Percentiles rank a stretch among this genome's conserved stretches.
Conservation (phyloP, 2,113 vertebrate species). For the Rousettus leschenaultii region DNA sequence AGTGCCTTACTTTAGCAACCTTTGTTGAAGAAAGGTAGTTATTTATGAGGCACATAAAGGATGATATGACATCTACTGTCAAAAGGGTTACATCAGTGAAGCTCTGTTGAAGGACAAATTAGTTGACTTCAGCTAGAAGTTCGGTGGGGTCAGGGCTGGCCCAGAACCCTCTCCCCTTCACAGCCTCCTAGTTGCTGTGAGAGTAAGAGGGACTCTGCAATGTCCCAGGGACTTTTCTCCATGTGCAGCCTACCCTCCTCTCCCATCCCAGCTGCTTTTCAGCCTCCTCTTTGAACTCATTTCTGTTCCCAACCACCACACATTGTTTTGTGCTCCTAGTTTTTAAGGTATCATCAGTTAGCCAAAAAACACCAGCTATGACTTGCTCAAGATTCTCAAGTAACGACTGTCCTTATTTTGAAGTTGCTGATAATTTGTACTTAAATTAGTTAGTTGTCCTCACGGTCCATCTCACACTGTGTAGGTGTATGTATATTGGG, state of each 20-base stretch:
- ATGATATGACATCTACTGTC: not conserved
- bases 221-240: not conserved
- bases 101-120: not conserved
- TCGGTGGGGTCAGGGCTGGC: not conserved
- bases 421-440: conserved; percentile 11
- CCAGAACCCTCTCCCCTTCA: not conserved
- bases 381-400: not conserved
- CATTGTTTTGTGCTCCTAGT: not conserved
- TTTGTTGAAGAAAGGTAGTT: not conserved
- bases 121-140: not conserved
- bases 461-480: not conserved
- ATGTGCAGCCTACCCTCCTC: not conserved
- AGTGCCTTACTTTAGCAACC: not conserved
- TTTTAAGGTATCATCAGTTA: not conserved
- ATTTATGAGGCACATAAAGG: not conserved
- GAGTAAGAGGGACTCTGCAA: not conserved
- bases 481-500: not conserved
- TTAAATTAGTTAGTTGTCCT: not conserved
- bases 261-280: not conserved
- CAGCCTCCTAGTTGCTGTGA: not conserved
- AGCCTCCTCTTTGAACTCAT: not conserved
- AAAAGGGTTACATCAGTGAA: not conserved
- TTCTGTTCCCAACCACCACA: not conserved
- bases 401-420: not conserved
- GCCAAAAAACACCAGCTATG: not conserved